Percentiles rank a stretch among this genome's conserved stretches.
Evolutionary conservation across 2,888 invertebrate genomes (phyloP).

Genomic region (Microctonus brassicae): DNA sequence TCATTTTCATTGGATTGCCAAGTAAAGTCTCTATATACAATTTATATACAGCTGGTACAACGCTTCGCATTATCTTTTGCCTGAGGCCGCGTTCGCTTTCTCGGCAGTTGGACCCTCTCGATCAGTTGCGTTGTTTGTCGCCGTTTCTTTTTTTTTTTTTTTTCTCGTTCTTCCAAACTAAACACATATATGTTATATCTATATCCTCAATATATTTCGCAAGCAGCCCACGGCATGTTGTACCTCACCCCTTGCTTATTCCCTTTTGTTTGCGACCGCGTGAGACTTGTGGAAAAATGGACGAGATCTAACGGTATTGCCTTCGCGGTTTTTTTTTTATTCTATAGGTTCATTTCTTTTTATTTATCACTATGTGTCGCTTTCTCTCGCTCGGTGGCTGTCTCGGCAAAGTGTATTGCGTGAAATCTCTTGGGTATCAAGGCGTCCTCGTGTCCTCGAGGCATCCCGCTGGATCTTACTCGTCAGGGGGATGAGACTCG

Average conservation of each 20-base stretch:
- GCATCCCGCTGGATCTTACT: constrained; percentile 15
- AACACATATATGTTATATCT: not conserved
- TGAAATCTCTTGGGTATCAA: constrained; percentile 48
- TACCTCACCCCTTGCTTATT: not conserved
- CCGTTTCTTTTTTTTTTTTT: not conserved
- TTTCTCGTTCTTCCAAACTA: not conserved
- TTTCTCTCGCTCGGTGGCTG: constrained; percentile 29
- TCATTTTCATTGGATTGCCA: not conserved
- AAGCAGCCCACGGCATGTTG: constrained; percentile 1
- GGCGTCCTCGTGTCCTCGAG: constrained; percentile 41
- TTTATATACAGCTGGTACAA: constrained; percentile 13
- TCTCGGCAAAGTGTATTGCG: constrained; percentile 49
- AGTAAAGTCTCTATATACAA: not conserved
- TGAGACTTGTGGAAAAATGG: constrained; percentile 8
- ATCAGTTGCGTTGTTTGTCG: constrained; percentile 18
- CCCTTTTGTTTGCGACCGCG: constrained; percentile 16
- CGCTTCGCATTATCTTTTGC: constrained; percentile 7
- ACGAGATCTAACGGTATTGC: constrained; percentile 6
- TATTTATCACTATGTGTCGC: constrained; percentile 32
- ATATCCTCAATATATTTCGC: constrained; percentile 2
- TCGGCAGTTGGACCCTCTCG: not conserved
- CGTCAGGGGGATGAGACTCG: constrained; percentile 22
- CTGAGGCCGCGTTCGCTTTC: not conserved
- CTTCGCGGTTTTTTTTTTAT: constrained; percentile 24
- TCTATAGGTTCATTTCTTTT: constrained; percentile 30